These are phyloP conservation scores for Pediacus dermestoides DNA, from an alignment of 2,888 invertebrate genomes.

Conservation along the genomic window DNA sequence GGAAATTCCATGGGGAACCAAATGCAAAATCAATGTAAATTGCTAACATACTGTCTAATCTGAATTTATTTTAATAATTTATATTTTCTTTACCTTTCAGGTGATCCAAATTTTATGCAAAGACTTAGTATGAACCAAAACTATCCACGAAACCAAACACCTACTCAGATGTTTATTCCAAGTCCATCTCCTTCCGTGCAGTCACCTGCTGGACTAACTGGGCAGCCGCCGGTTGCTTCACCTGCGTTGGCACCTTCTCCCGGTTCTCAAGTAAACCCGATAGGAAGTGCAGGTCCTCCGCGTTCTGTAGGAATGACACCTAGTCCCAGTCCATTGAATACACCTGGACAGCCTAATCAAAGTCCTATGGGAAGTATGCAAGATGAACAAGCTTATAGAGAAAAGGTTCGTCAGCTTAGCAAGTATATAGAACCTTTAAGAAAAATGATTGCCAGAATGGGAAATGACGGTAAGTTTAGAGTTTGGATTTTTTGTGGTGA, in stretches of 20 bases:
- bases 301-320: slow-evolving; percentile 63
- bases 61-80: no score
- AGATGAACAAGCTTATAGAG: slow-evolving; percentile 88
- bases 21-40: no score
- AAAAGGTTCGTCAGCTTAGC: slow-evolving; percentile 88
- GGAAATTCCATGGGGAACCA: slow-evolving; percentile 4
- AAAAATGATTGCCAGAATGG: slow-evolving; percentile 84
- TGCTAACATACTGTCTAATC: no score
- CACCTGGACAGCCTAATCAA: slow-evolving; percentile 61
- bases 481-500: not conserved
- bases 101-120: no score
- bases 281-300: slow-evolving; percentile 54
- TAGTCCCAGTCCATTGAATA: slow-evolving; percentile 82
- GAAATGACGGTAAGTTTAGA: slow-evolving; percentile 68
- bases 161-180: slow-evolving; percentile 73
- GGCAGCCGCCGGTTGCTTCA: slow-evolving; percentile 55
- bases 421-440: slow-evolving; percentile 92
- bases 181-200: slow-evolving; percentile 77
- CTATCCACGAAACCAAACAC: slow-evolving; percentile 62
- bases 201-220: slow-evolving; percentile 58
- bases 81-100: no score
- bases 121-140: slow-evolving; percentile 24
- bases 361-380: slow-evolving; percentile 64
- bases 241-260: slow-evolving; percentile 67
- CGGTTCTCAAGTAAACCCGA: slow-evolving; percentile 62